Evolutionary conservation across 2,888 invertebrate genomes (phyloP), one percentile per base, ranked within the genome.

Genomic region (Tridacna crocea): DNA sequence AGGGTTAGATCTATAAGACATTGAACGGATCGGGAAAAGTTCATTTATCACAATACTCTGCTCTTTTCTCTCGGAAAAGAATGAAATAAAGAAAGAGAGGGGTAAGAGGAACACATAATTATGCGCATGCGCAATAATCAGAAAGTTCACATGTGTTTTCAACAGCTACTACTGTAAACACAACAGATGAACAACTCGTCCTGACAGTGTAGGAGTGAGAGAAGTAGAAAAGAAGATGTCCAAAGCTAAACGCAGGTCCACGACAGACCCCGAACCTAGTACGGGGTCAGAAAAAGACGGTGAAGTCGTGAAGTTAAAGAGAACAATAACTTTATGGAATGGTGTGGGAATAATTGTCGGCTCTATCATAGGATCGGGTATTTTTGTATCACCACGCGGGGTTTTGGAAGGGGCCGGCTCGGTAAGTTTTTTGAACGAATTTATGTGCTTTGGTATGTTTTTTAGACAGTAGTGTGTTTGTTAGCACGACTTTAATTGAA

Each of bases 261-360:
- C n/a, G 0, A 15, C 46, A 17, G 66, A 66, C 36, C 46, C 19
- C 48, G 68, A 46, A 17, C 61, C n/a, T 63, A 74, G n/a, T 61
- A 77, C 6, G 80, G 51, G 13, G 48, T 24, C n/a, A 72, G 70
- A 70, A 27, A 70, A 70, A 70, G 70, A 84, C 10, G 84, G 80
- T 4, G 88, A 87, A 19, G 81, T 87, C 22, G 91, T 94, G 4
- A 83, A 97, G 91, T 95, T 98, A 94, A 97, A 98, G 95, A 97
- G 98, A 93, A 97, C 97, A 94, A 95, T 99, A 80, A 97, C 97
- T 13, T 95, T 99, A 68, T 93, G 97, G 89, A 97, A 98, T 94
- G 98, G 98, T 27, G 97, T 98, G 17, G 97, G 97, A 24, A 98
- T 99, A 85, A 98, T 99, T 90, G 97, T 98, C 26, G 98, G 98